These are phyloP conservation scores for Pissodes strobi DNA, from an alignment of 1,140 invertebrate genomes.

Conservation along the genomic window DNA sequence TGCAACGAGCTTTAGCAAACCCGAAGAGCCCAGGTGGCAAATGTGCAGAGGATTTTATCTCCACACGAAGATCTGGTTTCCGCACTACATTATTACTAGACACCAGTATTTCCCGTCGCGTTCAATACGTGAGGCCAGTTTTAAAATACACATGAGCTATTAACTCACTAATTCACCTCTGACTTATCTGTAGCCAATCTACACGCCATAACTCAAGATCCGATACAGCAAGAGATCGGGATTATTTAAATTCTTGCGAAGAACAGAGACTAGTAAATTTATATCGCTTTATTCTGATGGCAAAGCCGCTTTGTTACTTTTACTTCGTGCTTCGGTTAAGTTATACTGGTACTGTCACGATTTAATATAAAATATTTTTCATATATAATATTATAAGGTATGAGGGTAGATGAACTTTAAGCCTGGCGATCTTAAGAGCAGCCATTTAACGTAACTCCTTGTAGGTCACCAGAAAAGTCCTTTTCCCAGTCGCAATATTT, in stretches of 20 bases:
- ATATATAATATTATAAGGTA: no score
- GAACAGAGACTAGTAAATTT: constrained; percentile 5
- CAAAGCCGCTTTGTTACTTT: constrained; percentile 1
- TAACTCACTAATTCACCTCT: constrained; percentile 12
- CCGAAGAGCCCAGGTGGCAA: background rate
- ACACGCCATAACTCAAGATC: constrained; percentile 2
- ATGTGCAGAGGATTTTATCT: background rate
- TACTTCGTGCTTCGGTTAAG: background rate
- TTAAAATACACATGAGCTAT: constrained; percentile 10
- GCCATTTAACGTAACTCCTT: no score
- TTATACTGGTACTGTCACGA: background rate
- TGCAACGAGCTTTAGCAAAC: no score
- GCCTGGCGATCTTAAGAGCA: no score
- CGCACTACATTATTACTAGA: constrained; percentile 2
- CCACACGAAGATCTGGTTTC: constrained; percentile 7
- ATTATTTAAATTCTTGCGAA: constrained; percentile 7
- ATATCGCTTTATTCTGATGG: constrained; percentile 1
- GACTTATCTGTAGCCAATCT: constrained; percentile 8
- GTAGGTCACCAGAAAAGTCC: no score
- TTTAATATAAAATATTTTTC: no score
- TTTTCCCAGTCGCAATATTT: no score
- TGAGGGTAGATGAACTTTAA: no score
- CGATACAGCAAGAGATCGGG: constrained; percentile 4
- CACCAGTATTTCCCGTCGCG: constrained; percentile 2
- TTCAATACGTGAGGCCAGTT: background rate